Percentiles rank a stretch among this genome's conserved stretches.
Evolutionary conservation across 2,888 invertebrate species (phyloP).

Genomic region (Celastrina argiolus): DNA sequence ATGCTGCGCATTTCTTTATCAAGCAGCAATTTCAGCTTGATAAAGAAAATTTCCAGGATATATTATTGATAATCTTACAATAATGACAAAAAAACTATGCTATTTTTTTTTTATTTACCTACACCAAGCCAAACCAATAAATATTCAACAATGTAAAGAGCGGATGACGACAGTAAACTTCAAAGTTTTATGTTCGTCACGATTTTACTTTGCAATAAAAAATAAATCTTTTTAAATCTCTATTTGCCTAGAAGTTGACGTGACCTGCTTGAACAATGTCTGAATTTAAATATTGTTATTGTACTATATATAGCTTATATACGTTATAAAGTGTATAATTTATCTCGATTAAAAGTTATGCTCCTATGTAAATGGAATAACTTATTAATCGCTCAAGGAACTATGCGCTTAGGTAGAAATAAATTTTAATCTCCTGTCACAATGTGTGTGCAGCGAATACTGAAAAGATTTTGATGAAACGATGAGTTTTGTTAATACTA

Average conservation of each 20-base stretch:
- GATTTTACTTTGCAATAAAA: constrained; percentile 10
- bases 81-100: too few relatives aligned
- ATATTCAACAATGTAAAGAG: neutral
- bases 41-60: too few relatives aligned
- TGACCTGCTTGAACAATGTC: constrained; percentile 6
- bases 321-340: constrained; percentile 4
- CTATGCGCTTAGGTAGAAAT: neutral
- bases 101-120: too few relatives aligned
- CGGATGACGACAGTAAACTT: neutral
- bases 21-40: too few relatives aligned
- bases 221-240: neutral
- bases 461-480: neutral
- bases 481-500: neutral
- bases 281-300: constrained; percentile 9
- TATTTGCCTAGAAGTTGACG: constrained; percentile 5
- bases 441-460: neutral
- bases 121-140: too few relatives aligned
- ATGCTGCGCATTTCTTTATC: too few relatives aligned
- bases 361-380: neutral
- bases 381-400: neutral
- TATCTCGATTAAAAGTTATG: neutral
- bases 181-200: constrained; percentile 11
- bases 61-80: too few relatives aligned
- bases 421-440: neutral
- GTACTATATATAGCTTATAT: neutral